Evolutionary conservation across 2,888 invertebrate species (phyloP).

Genomic region (Amorpha juglandis): DNA sequence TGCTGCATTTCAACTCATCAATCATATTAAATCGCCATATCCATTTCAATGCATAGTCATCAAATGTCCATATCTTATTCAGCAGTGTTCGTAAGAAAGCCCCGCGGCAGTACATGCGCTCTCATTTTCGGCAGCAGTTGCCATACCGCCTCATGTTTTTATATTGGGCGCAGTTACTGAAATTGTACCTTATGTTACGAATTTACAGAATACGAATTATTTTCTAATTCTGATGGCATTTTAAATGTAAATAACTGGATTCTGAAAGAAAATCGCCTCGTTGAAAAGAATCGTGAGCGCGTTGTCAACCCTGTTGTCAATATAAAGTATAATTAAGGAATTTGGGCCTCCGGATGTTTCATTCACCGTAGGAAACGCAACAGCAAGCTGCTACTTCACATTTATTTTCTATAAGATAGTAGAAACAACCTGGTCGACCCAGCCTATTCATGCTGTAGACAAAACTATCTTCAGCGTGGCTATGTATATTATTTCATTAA

Average conservation of each 20-base stretch:
- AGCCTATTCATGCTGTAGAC: no score
- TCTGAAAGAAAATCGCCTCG: no score
- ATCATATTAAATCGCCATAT: not conserved
- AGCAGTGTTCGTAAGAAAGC: not conserved
- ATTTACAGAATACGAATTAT: conserved; percentile 3
- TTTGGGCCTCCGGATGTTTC: no score
- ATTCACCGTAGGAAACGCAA: no score
- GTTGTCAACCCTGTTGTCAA: no score
- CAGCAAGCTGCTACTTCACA: no score
- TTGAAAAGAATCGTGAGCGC: no score
- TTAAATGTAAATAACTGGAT: not conserved
- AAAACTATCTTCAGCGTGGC: no score
- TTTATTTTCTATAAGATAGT: no score
- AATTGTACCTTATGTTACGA: not conserved
- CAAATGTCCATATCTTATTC: conserved; percentile 19
- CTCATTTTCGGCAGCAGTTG: conserved; percentile 3
- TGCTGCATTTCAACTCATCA: conserved; percentile 10
- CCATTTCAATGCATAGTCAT: not conserved
- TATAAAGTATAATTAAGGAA: no score
- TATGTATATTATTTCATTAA: no score
- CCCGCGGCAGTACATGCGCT: conserved; percentile 13
- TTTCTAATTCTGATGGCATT: not conserved
- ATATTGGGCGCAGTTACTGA: not conserved
- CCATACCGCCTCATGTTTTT: conserved; percentile 9
- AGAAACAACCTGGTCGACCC: no score